Percentiles rank a stretch among this genome's conserved stretches.
phyloP scores from a whole-genome alignment of 1,140 invertebrate genomes.

The Bombus breviceps region DNA sequence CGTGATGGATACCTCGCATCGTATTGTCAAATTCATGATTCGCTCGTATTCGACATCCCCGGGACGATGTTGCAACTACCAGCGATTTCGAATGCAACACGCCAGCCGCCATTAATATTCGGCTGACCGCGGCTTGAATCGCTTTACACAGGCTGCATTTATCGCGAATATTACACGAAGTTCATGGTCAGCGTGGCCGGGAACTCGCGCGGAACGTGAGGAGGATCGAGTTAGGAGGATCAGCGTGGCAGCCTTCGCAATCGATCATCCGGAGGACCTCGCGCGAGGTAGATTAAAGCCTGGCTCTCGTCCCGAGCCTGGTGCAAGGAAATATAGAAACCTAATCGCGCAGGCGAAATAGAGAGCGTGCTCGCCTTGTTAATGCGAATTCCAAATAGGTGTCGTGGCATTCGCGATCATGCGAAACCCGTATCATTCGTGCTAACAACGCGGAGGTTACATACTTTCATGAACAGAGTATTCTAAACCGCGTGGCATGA shows the following conservation, averaged over 20 bases:
- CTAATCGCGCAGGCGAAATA: conserved; percentile 40
- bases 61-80: no score
- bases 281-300: conserved; percentile 43
- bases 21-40: not conserved
- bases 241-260: conserved; percentile 8
- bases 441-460: not conserved
- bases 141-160: conserved; percentile 46
- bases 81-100: conserved; percentile 9
- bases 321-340: conserved; percentile 47
- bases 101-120: conserved; percentile 40
- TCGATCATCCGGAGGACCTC: conserved; percentile 44
- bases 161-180: conserved; percentile 57
- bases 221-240: conserved; percentile 47
- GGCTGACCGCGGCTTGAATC: conserved; percentile 20
- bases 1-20: not conserved
- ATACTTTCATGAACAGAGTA: no score
- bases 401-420: conserved; percentile 47
- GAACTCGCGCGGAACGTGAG: conserved; percentile 46
- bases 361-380: conserved; percentile 21
- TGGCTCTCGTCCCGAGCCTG: conserved; percentile 7
- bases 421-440: conserved; percentile 22
- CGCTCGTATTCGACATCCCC: not conserved
- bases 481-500: no score
- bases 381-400: conserved; percentile 40
- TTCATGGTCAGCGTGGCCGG: conserved; percentile 44